Conservation (phyloP, 1,140 invertebrate genomes). For the Dendrolimus punctatus region DNA sequence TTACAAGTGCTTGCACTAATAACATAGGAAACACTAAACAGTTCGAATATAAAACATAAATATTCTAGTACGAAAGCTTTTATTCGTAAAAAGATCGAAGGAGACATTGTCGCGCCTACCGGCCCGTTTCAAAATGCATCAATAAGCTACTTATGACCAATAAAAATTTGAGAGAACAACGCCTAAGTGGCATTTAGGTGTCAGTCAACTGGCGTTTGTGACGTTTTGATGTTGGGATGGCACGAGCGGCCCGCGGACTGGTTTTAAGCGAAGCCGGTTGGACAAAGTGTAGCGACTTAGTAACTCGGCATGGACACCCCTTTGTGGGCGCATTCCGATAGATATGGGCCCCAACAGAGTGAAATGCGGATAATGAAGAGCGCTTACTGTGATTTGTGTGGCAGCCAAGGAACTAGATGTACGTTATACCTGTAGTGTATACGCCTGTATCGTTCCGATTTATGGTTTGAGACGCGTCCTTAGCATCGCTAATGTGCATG, state of each 20-base stretch:
- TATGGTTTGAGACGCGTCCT: conserved; percentile 28
- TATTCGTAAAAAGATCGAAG: neutral
- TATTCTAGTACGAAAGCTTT: conserved; percentile 1
- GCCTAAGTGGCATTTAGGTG: conserved; percentile 62
- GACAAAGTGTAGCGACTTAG: conserved; percentile 51
- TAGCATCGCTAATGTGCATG: conserved; percentile 16
- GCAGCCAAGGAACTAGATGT: conserved; percentile 42
- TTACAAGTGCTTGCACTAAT: conserved; percentile 1
- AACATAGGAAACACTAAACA: conserved; percentile 6
- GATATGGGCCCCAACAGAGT: conserved; percentile 38
- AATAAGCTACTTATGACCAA: conserved; percentile 60
- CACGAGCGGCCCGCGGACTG: conserved; percentile 36
- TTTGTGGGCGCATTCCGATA: conserved; percentile 65
- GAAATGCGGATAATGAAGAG: conserved; percentile 66
- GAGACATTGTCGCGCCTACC: conserved; percentile 8
- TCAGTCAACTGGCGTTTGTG: conserved; percentile 61
- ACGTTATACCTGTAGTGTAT: conserved; percentile 6
- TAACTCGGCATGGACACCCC: conserved; percentile 49
- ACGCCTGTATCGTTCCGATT: conserved; percentile 26
- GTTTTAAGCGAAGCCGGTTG: conserved; percentile 58
- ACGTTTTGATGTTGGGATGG: conserved; percentile 25
- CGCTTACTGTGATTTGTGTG: conserved; percentile 60
- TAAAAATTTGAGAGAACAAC: conserved; percentile 63
- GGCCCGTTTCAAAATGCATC: conserved; percentile 19
- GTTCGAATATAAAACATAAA: neutral